These are phyloP conservation scores for Chrysaora quinquecirrha DNA, from an alignment of 30 jellyfish, hydroid and myxozoan species.

Conservation along the genomic window DNA sequence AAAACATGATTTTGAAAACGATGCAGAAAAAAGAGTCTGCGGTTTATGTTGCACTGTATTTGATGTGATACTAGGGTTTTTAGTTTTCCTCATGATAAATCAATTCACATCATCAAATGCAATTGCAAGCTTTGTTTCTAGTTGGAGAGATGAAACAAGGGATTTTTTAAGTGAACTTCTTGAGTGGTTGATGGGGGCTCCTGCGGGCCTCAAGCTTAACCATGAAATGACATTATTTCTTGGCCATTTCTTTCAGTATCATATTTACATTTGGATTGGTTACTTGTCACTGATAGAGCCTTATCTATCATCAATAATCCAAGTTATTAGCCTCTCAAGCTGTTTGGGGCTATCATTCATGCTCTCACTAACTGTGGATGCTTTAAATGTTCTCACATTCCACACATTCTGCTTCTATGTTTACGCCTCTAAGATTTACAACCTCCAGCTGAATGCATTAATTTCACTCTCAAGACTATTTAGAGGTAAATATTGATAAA, in stretches of 20 bases:
- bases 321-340: slow-evolving; percentile 42
- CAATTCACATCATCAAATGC: not conserved
- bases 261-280: slow-evolving; percentile 86
- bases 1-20: not conserved
- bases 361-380: slow-evolving; percentile 78
- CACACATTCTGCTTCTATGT: slow-evolving; percentile 91
- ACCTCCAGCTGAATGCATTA: slow-evolving; percentile 76
- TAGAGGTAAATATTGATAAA: slow-evolving; percentile 88
- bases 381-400: slow-evolving; percentile 63
- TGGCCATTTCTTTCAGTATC: slow-evolving; percentile 84
- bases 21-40: not conserved
- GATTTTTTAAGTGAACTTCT: slow-evolving; percentile 38
- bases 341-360: slow-evolving; percentile 75
- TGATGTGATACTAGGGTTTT: slow-evolving; percentile 19
- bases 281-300: slow-evolving; percentile 70
- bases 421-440: slow-evolving; percentile 84
- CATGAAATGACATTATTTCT: slow-evolving; percentile 81
- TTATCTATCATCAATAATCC: slow-evolving; percentile 32
- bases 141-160: slow-evolving; percentile 56
- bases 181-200: slow-evolving; percentile 94
- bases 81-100: not conserved
- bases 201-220: slow-evolving; percentile 94
- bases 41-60: not conserved
- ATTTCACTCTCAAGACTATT: slow-evolving; percentile 86
- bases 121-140: not conserved